Percentiles rank a stretch among this genome's conserved stretches.
phyloP scores from a whole-genome alignment of 1,140 invertebrate genomes.

The Philopotamus ludificatus region DNA sequence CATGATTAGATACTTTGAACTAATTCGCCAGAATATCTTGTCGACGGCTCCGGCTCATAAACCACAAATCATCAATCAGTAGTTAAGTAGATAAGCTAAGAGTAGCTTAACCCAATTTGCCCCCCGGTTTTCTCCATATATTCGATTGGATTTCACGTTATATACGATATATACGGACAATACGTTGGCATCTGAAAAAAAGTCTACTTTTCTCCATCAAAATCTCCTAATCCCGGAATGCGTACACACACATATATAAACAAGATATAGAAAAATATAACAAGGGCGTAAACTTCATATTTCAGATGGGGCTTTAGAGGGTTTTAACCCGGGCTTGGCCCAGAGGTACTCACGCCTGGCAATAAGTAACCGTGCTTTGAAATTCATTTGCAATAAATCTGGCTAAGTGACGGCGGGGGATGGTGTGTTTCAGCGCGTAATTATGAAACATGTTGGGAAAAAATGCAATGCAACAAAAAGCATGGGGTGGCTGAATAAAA shows the following conservation, averaged over 20 bases:
- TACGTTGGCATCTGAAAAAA: too few relatives aligned
- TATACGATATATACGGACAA: too few relatives aligned
- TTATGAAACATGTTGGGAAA: constrained; percentile 19
- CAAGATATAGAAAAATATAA: background rate
- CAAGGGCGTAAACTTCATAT: constrained; percentile 13
- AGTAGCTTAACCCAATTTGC: too few relatives aligned
- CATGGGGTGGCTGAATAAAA: too few relatives aligned
- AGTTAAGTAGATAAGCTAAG: too few relatives aligned
- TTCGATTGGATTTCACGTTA: too few relatives aligned
- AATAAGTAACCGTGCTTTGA: constrained; percentile 23
- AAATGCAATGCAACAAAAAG: constrained; percentile 7
- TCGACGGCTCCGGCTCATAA: too few relatives aligned
- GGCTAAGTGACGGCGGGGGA: constrained; percentile 16
- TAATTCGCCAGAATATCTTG: too few relatives aligned
- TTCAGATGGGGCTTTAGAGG: constrained; percentile 10
- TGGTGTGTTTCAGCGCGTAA: constrained; percentile 24
- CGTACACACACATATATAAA: background rate
- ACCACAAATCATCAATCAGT: too few relatives aligned
- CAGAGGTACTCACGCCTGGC: background rate
- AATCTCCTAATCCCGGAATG: background rate
- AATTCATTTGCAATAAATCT: constrained; percentile 29
- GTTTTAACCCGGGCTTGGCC: constrained; percentile 1
- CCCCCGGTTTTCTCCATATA: too few relatives aligned
- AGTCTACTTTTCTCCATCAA: background rate
- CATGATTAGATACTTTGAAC: too few relatives aligned